phyloP scores from a whole-genome alignment of 2,888 invertebrate species.

The Acanthopleura granulata region DNA sequence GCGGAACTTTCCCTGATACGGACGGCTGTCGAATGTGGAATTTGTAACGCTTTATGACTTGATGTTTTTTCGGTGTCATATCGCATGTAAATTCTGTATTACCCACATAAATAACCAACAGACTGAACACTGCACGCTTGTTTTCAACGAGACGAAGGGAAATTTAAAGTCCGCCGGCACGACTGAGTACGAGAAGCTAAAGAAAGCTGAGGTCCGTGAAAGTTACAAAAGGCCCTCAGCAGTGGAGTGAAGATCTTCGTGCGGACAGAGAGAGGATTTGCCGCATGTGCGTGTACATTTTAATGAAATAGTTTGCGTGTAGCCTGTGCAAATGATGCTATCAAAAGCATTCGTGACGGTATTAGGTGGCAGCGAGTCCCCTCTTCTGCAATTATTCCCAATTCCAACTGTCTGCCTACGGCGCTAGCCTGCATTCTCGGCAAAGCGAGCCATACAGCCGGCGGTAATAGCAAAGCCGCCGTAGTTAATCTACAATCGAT shows the following conservation, averaged over 20 bases:
- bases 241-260: too few relatives aligned
- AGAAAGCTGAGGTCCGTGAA: too few relatives aligned
- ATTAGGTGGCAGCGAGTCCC: constrained; percentile 13
- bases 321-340: background rate
- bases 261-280: background rate
- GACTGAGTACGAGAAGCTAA: too few relatives aligned
- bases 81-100: too few relatives aligned
- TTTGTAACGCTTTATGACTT: too few relatives aligned
- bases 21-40: too few relatives aligned
- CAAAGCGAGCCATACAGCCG: constrained; percentile 19
- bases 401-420: constrained; percentile 17
- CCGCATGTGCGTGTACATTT: constrained; percentile 8
- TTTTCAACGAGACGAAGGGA: too few relatives aligned
- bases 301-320: constrained; percentile 14
- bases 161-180: too few relatives aligned
- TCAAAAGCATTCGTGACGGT: constrained; percentile 16
- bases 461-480: constrained; percentile 18
- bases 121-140: too few relatives aligned
- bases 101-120: too few relatives aligned
- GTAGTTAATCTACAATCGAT: constrained; percentile 18
- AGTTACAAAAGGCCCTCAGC: too few relatives aligned
- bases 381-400: constrained; percentile 15
- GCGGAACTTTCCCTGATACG: background rate
- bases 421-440: constrained; percentile 14
- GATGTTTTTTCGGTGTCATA: too few relatives aligned